phyloP scores from a whole-genome alignment of 2,797 vertebrate genomes.

The Harpagifer antarcticus region DNA sequence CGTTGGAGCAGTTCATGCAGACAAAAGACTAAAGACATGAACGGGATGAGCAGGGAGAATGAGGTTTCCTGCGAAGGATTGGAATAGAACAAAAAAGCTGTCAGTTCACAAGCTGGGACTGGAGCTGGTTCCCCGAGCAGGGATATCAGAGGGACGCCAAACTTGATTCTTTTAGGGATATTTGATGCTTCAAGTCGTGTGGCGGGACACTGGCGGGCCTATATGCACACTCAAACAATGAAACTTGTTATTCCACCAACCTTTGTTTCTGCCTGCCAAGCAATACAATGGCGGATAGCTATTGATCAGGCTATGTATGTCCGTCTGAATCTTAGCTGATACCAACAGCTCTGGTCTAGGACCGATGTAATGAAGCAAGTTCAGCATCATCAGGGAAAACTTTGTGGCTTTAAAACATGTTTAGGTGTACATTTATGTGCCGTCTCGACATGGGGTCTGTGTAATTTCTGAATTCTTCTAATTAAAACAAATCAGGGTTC shows the following conservation, averaged over 20 bases:
- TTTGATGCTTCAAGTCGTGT: constrained; percentile 43
- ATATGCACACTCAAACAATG: constrained; percentile 21
- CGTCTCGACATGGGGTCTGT: background rate
- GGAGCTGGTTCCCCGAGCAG: constrained; percentile 16
- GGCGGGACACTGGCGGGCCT: constrained; percentile 2
- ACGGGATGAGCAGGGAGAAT: constrained; percentile 26
- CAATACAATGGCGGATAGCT: constrained; percentile 14
- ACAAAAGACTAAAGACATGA: constrained; percentile 56
- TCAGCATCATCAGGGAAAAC: constrained; percentile 9
- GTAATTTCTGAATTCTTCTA: background rate
- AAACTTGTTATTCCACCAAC: constrained; percentile 46
- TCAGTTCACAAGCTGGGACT: constrained; percentile 25
- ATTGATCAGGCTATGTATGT: constrained; percentile 34
- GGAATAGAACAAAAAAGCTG: constrained; percentile 19
- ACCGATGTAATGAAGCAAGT: background rate
- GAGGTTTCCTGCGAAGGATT: constrained; percentile 38
- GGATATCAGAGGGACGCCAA: constrained; percentile 25
- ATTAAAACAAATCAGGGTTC: background rate
- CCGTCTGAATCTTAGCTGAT: background rate
- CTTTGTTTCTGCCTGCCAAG: constrained; percentile 33
- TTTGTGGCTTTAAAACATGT: constrained; percentile 7
- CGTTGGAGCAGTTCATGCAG: constrained; percentile 36
- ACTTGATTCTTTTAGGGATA: constrained; percentile 30
- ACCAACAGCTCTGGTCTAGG: background rate
- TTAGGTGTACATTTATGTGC: background rate